These are phyloP conservation scores for Nephrotoma flavescens DNA, from an alignment of 2,888 invertebrate species.

Conservation along the genomic window DNA sequence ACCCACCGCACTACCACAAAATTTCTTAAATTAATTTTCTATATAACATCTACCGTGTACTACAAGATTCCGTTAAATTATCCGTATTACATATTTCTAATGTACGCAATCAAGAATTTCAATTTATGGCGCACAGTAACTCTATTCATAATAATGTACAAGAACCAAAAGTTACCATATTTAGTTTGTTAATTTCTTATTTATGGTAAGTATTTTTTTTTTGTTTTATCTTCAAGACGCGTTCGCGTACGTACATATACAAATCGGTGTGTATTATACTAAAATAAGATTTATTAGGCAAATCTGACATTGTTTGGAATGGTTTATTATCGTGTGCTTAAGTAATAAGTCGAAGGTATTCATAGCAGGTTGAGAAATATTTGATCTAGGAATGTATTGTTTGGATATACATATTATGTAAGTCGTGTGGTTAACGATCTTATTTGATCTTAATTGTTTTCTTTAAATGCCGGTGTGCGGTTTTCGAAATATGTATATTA, in stretches of 20 bases:
- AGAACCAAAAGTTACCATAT: background rate
- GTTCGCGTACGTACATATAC: background rate
- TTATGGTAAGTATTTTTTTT: background rate
- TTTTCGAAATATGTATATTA: background rate
- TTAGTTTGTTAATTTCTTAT: background rate
- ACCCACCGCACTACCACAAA: background rate
- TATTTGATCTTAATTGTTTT: background rate
- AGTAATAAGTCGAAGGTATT: background rate
- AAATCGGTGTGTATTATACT: background rate
- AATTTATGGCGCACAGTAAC: background rate
- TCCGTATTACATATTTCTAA: background rate
- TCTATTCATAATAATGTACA: background rate
- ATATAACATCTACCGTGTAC: background rate
- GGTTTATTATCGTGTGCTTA: background rate
- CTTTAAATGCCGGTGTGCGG: background rate
- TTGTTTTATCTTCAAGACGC: background rate
- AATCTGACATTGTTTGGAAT: background rate
- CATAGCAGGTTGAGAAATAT: background rate
- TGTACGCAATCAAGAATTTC: background rate
- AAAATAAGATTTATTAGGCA: background rate
- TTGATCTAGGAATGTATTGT: background rate
- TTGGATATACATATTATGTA: background rate
- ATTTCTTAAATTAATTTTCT: background rate
- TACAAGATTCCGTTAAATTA: background rate
- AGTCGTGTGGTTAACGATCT: background rate